Evolutionary conservation across 2,113 vertebrate genomes (phyloP).

Genomic region (Taurulus bubalis): DNA sequence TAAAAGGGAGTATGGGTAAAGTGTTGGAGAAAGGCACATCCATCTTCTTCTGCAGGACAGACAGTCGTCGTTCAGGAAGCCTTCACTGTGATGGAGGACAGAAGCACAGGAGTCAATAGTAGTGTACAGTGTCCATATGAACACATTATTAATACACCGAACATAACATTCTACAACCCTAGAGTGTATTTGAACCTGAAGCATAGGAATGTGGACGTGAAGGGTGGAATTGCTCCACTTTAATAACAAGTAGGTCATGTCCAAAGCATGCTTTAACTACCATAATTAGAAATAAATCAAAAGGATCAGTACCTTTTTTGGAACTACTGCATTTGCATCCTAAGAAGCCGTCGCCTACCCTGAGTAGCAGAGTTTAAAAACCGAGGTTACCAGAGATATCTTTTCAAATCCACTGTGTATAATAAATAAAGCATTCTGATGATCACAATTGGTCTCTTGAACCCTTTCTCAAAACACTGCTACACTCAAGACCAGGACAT

Average conservation of each 20-base stretch:
- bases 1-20: conserved; percentile 1
- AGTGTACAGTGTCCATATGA: not conserved
- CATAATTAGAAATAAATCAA: conserved; percentile 18
- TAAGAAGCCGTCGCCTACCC: conserved; percentile 73
- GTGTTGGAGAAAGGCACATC: conserved; percentile 73
- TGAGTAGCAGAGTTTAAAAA: conserved; percentile 60
- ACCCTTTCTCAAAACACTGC: not conserved
- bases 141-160: not conserved
- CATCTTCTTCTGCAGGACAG: conserved; percentile 52
- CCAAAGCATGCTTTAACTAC: not conserved
- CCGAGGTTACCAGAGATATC: conserved; percentile 14
- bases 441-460: not conserved
- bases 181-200: not conserved
- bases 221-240: not conserved
- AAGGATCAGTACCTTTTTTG: conserved; percentile 68
- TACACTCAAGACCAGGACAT: not conserved
- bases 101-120: not conserved
- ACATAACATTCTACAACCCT: not conserved
- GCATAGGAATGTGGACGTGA: not conserved
- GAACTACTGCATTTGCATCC: conserved; percentile 78
- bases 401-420: not conserved
- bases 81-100: conserved; percentile 54
- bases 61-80: conserved; percentile 44
- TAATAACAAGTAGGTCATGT: not conserved
- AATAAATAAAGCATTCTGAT: not conserved